Base-by-base conservation (phyloP, 2,797 vertebrate species). In the Arctocebus calabarensis region DNA sequence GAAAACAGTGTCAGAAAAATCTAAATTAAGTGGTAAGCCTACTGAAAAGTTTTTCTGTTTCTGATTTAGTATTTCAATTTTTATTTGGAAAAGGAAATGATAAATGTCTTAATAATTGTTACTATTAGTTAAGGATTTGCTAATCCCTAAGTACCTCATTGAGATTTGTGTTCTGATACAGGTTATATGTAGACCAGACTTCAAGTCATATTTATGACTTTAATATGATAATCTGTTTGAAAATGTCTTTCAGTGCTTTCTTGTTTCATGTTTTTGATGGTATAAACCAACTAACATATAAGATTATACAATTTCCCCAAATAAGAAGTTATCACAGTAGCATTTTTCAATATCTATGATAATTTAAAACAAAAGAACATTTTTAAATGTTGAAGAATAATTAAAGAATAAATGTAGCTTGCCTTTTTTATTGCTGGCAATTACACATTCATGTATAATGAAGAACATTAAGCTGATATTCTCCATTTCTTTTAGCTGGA, bases 401-500 rank as follows among this genome's bases (percentile, higher is more conserved):
- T 62, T 84, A 85, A 79, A 61, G 57, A 66, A 32, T 57, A 68
- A 48, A 29, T 25, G 13, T 14, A 40, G 3, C 59, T 27, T 84
- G n/a, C 6, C 27, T 2, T 34, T 34, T 70, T n/a, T 48, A 61
- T 75, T 37, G 23, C n/a, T 40, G 68, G 59, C 7, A 62, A 14
- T 92, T 64, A 61, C 3, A 25, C 29, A 40, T 55, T 70, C 14
- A 94, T 22, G 6, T 91, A 40, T 91, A 61, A 81, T 94, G 62
- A 88, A 87, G 68, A 16, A 34, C 37, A 64, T 94, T 96, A 79
- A 96, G 70, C 94, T 77, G 2, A 89, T 91, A 13, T 92, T 90
- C 25, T 94, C 98, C 55, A 97, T 98, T 87, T 68, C 92, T 98
- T 97, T 79, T 95, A 99, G 99, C 98, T 99, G 97, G 99, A 99